Evolutionary conservation across 2,797 vertebrate species (phyloP).

Genomic region (Toxotes lorentzi): DNA sequence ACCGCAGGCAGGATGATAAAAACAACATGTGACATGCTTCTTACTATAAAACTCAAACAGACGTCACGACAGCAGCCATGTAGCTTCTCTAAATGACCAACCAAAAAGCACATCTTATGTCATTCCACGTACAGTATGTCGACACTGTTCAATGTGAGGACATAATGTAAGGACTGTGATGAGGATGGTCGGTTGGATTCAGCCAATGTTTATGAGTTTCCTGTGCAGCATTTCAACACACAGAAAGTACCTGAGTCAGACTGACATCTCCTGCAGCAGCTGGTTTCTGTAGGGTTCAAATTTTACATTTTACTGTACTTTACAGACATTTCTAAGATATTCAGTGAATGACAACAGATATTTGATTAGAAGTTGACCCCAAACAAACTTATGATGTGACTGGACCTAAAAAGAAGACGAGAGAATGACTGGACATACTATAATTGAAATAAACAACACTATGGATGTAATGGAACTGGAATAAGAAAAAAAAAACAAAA

Average conservation of each 20-base stretch:
- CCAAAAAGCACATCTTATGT: conserved; percentile 60
- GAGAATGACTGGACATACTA: conserved; percentile 12
- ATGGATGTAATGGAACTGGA: background rate
- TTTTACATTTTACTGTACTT: conserved; percentile 85
- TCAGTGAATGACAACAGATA: conserved; percentile 55
- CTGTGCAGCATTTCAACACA: conserved; percentile 65
- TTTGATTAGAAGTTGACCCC: conserved; percentile 35
- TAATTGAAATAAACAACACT: conserved; percentile 13
- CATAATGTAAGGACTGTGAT: conserved; percentile 45
- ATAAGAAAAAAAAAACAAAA: background rate
- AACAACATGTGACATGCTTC: conserved; percentile 68
- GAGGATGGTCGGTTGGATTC: conserved; percentile 56
- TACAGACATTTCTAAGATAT: conserved; percentile 59
- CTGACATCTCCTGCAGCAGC: conserved; percentile 87
- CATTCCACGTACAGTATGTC: conserved; percentile 56
- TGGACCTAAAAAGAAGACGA: conserved; percentile 1
- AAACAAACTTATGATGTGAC: conserved; percentile 31
- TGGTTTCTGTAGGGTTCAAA: conserved; percentile 87
- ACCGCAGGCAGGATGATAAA: conserved; percentile 55
- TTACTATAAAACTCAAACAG: conserved; percentile 56
- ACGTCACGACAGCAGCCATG: conserved; percentile 69
- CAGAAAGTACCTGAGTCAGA: conserved; percentile 85
- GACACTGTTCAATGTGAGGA: conserved; percentile 38
- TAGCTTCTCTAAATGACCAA: conserved; percentile 54
- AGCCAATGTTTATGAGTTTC: conserved; percentile 68